phyloP scores from a whole-genome alignment of 2,113 vertebrate species.

The Oenanthe melanoleuca region DNA sequence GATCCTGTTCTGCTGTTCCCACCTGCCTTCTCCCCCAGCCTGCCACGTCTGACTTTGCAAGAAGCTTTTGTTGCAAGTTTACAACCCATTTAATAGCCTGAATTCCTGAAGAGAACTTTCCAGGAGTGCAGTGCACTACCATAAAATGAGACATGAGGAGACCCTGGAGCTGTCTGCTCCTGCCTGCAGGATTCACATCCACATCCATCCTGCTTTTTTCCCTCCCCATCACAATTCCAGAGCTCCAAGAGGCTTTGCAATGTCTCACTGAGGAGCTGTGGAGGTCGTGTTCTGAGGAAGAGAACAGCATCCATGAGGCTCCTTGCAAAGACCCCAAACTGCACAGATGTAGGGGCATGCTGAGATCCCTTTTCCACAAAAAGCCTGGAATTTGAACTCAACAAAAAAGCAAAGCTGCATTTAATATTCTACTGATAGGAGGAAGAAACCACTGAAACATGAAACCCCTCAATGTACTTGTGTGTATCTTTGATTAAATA shows the following conservation, averaged over 20 bases:
- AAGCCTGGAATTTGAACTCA: not conserved
- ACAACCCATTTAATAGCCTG: not conserved
- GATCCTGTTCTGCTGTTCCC: not conserved
- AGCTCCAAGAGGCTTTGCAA: not conserved
- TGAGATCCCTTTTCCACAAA: not conserved
- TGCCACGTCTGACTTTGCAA: not conserved
- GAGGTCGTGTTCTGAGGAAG: not conserved
- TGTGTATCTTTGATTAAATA: not conserved
- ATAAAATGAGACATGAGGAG: not conserved
- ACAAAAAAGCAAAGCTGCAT: not conserved
- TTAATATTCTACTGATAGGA: not conserved
- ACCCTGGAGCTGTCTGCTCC: not conserved
- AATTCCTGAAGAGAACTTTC: not conserved
- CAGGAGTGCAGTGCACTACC: not conserved
- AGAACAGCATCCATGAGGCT: not conserved
- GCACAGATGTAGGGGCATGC: accelerated
- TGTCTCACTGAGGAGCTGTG: not conserved
- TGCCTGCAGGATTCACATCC: not conserved
- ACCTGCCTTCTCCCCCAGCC: not conserved
- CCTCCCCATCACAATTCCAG: not conserved
- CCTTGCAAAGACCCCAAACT: not conserved
- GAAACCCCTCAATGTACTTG: not conserved
- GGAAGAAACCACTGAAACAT: not conserved
- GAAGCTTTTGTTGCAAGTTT: not conserved
- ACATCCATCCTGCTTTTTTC: not conserved